These are phyloP conservation scores for Enteromius thamalakanensis DNA, from an alignment of 2,797 vertebrate species.

Conservation along the genomic window DNA sequence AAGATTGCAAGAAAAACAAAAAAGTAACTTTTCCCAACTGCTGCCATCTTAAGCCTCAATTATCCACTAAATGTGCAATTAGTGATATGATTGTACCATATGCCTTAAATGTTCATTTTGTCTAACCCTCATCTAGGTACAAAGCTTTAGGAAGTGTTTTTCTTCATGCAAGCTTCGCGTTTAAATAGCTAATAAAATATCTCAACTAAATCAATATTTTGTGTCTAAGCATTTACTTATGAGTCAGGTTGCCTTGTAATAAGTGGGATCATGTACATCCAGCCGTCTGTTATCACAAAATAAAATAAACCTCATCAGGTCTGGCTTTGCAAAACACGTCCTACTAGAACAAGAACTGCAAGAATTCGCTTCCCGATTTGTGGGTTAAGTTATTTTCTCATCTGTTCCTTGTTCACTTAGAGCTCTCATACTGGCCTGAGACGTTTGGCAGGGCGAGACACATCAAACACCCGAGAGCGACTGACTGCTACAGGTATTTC, in stretches of 20 bases:
- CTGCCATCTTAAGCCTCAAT: too few species aligned
- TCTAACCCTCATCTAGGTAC: neutral
- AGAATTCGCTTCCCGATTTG: neutral
- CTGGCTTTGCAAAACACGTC: neutral
- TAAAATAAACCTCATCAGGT: neutral
- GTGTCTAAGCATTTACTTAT: neutral
- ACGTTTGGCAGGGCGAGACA: slow-evolving; percentile 21
- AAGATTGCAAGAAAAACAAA: neutral
- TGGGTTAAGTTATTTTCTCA: too few species aligned
- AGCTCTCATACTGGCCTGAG: neutral
- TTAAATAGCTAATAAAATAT: neutral
- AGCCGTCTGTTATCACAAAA: neutral
- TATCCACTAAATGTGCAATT: neutral
- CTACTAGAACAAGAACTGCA: neutral
- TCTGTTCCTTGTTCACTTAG: neutral
- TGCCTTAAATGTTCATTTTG: neutral
- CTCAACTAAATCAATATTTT: neutral
- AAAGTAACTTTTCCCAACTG: neutral
- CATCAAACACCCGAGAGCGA: slow-evolving; percentile 46
- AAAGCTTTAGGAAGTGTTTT: neutral
- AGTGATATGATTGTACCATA: neutral
- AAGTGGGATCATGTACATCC: neutral
- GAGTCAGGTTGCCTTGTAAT: neutral
- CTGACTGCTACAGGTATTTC: slow-evolving; percentile 43
- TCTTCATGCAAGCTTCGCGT: neutral